Percentiles rank a stretch among this genome's conserved stretches.
Evolutionary conservation across 2,888 invertebrate species (phyloP).

Genomic region (Synergus japonicus): DNA sequence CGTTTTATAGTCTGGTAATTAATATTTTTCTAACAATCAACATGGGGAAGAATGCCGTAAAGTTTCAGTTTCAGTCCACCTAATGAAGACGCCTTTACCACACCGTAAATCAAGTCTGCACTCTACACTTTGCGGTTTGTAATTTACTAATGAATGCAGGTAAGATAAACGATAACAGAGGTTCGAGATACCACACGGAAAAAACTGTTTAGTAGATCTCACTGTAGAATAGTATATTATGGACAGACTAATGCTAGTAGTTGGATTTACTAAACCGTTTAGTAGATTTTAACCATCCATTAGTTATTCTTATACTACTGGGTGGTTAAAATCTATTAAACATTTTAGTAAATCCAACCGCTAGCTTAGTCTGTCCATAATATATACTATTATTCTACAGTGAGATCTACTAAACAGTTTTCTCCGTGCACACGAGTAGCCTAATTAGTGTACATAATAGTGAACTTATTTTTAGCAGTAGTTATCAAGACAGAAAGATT

Average conservation of each 20-base stretch:
- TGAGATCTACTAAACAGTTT: too few relatives aligned
- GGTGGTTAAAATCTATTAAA: too few relatives aligned
- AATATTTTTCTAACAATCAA: background rate
- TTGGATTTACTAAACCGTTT: too few relatives aligned
- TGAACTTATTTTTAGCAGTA: background rate
- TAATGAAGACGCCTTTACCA: conserved; percentile 37
- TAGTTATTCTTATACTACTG: too few relatives aligned
- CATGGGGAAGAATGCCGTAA: conserved; percentile 15
- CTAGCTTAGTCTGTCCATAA: too few relatives aligned
- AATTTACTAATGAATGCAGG: conserved; percentile 29
- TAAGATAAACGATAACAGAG: conserved; percentile 34
- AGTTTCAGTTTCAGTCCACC: conserved; percentile 11
- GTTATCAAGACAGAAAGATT: background rate
- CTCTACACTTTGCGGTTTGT: conserved; percentile 35
- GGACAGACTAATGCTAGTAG: too few relatives aligned
- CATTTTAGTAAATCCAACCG: too few relatives aligned
- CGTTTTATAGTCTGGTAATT: background rate
- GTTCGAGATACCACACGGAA: conserved; percentile 21
- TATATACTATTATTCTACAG: too few relatives aligned
- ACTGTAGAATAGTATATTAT: too few relatives aligned
- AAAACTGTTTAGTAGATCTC: too few relatives aligned
- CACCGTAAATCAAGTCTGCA: conserved; percentile 34
- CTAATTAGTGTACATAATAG: conserved; percentile 26
- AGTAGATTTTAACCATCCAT: too few relatives aligned
- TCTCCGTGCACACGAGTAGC: background rate